phyloP scores from a whole-genome alignment of 2,797 vertebrate genomes.

The Prunella strophiata region DNA sequence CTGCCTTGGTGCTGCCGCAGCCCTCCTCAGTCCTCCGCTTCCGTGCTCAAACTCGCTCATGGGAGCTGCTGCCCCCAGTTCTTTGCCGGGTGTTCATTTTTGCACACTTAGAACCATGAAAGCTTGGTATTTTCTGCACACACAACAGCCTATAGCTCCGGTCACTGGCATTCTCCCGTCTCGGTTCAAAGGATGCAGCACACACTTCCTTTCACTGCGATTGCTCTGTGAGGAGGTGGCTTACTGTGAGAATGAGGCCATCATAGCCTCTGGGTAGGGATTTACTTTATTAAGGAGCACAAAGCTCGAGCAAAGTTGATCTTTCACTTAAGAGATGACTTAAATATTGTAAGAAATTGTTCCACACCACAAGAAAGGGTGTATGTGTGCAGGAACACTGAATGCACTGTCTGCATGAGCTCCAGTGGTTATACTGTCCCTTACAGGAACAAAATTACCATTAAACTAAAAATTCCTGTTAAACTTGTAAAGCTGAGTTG shows the following conservation, averaged over 20 bases:
- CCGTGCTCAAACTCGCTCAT: fast-evolving
- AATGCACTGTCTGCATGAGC: not conserved
- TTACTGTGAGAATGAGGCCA: fast-evolving
- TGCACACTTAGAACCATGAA: fast-evolving
- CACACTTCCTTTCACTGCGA: fast-evolving
- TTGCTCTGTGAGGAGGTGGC: fast-evolving
- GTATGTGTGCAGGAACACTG: not conserved
- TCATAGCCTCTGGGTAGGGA: too few relatives aligned
- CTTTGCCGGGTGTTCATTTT: fast-evolving
- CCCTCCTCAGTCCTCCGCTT: too few relatives aligned
- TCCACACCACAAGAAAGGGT: not conserved
- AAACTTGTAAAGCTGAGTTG: not conserved
- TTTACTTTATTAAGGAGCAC: not conserved
- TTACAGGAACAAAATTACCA: not conserved
- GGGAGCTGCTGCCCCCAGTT: fast-evolving
- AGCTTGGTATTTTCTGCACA: not conserved
- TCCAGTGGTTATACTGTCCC: not conserved
- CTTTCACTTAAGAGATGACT: not conserved
- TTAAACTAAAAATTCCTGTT: not conserved
- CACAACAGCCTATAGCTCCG: fast-evolving
- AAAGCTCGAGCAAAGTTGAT: not conserved
- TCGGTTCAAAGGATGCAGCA: not conserved
- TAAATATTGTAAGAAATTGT: not conserved
- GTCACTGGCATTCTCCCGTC: not conserved
- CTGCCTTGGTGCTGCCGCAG: too few relatives aligned